Base-by-base conservation (phyloP, 2,888 invertebrate species). In the Ypsolopha sequella region DNA sequence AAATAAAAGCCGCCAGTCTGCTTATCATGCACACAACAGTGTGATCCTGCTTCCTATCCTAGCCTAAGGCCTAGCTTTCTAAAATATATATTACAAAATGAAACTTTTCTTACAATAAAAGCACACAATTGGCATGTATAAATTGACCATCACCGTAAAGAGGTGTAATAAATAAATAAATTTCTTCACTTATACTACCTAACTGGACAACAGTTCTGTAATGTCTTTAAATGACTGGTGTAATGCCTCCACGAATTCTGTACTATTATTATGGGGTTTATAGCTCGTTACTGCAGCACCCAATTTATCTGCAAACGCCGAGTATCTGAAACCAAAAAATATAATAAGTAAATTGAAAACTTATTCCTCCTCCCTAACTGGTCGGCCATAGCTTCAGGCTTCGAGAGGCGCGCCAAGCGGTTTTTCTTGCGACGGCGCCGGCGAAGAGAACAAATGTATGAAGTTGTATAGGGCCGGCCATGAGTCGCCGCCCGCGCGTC, bases 201-300 rank as follows among this genome's bases (percentile, higher is more conserved):
- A 81, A n/a, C 66, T 65, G 1, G 78, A 72, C 53, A 86, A 64
- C 63, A 85, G 70, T 59, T 79, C 75, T 7, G 77, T 82, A 43
- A 97, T 92, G 61, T 92, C 91, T 64, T 91, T 85, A 67, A 96
- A 92, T 14, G 95, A 92, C 57, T 89, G 80, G 58, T 90, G 87
- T 46, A 96, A 80, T 51, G 91, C 91, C 54, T 91, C 88, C 4
- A 92, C 85, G 68, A 94, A 96, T 53, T 92, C 90, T 24, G 85
- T 78, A 51, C 94, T 94, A 72, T 92, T 88, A 51, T 91, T 89
- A 59, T 92, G 88, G 1, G 89, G 81, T 56, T 90, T 90, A 70
- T 97, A 97, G 56, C 93, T 92, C 0, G 95, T 93, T 7, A 95
- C 92, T 48, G 96, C 90, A 44, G 93, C 92, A 10, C 98, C 98